Evolutionary conservation across 2,888 invertebrate genomes (phyloP).

Genomic region (Cantharis rustica): DNA sequence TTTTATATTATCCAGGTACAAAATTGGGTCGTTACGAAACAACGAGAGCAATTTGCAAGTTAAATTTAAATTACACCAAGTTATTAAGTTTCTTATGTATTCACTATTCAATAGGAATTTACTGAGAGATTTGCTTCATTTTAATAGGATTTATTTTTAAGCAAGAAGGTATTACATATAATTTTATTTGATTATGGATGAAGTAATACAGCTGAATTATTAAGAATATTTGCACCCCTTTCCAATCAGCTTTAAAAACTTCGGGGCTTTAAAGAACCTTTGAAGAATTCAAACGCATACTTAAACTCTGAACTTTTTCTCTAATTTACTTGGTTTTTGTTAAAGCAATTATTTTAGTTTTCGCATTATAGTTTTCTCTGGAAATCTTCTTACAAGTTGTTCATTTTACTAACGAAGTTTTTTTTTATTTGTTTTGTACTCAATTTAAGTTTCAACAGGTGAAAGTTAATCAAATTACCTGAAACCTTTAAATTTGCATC

Average conservation of each 20-base stretch:
- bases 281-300: neutral
- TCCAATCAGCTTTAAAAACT: neutral
- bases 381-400: neutral
- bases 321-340: neutral
- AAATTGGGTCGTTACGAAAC: slow-evolving; percentile 15
- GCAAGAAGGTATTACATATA: neutral
- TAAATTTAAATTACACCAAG: slow-evolving; percentile 12
- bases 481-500: neutral
- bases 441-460: neutral
- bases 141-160: neutral
- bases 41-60: slow-evolving; percentile 14
- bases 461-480: neutral
- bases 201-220: neutral
- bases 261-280: neutral
- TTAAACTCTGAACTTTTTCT: neutral
- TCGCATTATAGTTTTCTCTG: neutral
- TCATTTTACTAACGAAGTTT: neutral
- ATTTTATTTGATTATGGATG: neutral
- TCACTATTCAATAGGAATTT: slow-evolving; percentile 5
- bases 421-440: neutral
- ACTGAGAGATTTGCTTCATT: neutral
- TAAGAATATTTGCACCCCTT: neutral
- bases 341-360: neutral
- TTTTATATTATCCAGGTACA: slow-evolving; percentile 10
- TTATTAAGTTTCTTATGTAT: slow-evolving; percentile 11